Base-by-base conservation (phyloP, 2,113 vertebrate genomes). In the Malurus alboscapulatus region DNA sequence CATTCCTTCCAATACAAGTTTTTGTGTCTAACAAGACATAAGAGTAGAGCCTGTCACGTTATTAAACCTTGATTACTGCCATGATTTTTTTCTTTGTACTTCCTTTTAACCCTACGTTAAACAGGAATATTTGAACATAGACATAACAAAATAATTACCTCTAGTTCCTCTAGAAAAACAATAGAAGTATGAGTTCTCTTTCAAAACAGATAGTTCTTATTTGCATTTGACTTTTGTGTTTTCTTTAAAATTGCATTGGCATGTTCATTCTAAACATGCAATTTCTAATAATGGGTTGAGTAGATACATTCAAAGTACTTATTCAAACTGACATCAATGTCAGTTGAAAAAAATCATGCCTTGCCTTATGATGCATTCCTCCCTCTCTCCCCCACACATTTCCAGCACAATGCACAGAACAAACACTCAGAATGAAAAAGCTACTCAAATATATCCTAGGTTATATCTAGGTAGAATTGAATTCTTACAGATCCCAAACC, bases 131-230 rank as follows among this genome's bases (percentile, higher is more conserved):
- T 95, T 90, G 55, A 84, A 78, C 30, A 12, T 59, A 77, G 61
- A 93, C 80, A 90, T 14, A 77, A 55, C 48, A 90, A 88, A 93
- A 78, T 66, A 90, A 94, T 85, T 73, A 83, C 45, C 21, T 25
- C 34, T 6, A 71, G 59, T 22, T 89, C 40, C 34, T 77, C n/a
- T 6, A 77, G 47, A 80, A 88, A 86, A 86, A 8, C 12, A 72
- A 65, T 11, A 80, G 29, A 94, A 79, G 51, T 71, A 38, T 80
- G 74, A 84, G 47, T 65, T 82, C 8, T 65, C 78, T 63, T 85
- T 82, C 77, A 53, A 88, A 95, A 74, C 22, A 74, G 38, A 67
- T 69, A 7, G 10, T 38, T 94, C 88, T 93, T 51, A 77, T 80
- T 47, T 77, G 27, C 17, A 57, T 59, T 77, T 87, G 40, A 93